phyloP scores from a whole-genome alignment of 2,888 invertebrate genomes.

The Deilephila elpenor region DNA sequence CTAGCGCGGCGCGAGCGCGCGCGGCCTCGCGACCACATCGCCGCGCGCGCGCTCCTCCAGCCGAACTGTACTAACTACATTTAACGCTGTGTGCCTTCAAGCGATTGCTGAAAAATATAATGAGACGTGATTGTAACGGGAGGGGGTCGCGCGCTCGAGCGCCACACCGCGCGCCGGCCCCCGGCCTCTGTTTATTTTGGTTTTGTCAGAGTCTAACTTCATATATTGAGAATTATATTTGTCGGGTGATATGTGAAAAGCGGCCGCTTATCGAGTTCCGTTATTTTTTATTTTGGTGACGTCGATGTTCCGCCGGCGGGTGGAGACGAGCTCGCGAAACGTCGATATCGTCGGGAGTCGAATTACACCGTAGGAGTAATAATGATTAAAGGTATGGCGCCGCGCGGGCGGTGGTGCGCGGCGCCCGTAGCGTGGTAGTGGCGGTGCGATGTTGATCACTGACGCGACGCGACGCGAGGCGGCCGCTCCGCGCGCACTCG shows the following conservation, averaged over 20 bases:
- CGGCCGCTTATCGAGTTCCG: constrained; percentile 81
- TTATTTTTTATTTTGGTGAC: constrained; percentile 79
- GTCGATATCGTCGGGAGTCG: constrained; percentile 84
- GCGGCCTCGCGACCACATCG: constrained; percentile 64
- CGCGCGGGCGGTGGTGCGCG: constrained; percentile 72
- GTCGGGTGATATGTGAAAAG: constrained; percentile 84
- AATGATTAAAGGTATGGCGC: constrained; percentile 80
- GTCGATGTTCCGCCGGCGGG: constrained; percentile 81
- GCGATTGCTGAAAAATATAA: constrained; percentile 89
- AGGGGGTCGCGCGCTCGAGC: constrained; percentile 73
- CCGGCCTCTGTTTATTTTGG: constrained; percentile 54
- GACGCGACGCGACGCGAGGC: constrained; percentile 53
- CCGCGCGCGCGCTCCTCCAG: constrained; percentile 70
- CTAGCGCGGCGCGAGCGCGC: constrained; percentile 55
- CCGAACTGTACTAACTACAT: constrained; percentile 84
- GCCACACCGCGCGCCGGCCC: constrained; percentile 75
- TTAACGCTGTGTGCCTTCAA: constrained; percentile 93
- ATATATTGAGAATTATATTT: constrained; percentile 84
- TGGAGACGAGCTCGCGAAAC: constrained; percentile 83
- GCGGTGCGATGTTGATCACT: constrained; percentile 82
- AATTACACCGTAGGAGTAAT: constrained; percentile 82
- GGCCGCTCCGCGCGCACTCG: constrained; percentile 42
- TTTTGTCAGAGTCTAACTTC: constrained; percentile 81
- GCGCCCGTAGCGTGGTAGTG: constrained; percentile 77
- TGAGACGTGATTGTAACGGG: constrained; percentile 80